A percentile compares a stretch with the other conserved stretches of the same genome.
Conservation (phyloP, 2,113 vertebrate genomes). For the Okapia johnstoni region DNA sequence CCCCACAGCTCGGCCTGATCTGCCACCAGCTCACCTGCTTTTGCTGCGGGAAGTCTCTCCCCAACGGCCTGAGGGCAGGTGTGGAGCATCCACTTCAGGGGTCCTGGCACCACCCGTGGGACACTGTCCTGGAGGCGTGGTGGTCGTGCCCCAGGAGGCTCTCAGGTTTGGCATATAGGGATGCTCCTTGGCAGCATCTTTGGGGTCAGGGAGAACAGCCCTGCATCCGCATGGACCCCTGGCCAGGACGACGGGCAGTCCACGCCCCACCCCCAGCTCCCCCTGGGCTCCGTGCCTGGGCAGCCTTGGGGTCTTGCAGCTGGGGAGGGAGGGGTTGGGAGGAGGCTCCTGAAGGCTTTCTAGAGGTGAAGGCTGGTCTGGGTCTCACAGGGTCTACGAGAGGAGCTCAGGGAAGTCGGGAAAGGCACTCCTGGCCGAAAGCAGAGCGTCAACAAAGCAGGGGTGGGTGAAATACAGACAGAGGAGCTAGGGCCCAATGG, state of each 20-base stretch:
- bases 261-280: accelerated
- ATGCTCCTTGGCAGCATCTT: accelerated
- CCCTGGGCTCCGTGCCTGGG: not conserved
- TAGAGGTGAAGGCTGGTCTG: not conserved
- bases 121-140: accelerated
- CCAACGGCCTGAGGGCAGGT: accelerated
- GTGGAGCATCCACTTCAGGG: accelerated
- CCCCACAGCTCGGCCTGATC: accelerated
- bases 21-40: accelerated
- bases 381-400: accelerated
- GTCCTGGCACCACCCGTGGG: accelerated
- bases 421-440: not conserved
- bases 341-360: not conserved
- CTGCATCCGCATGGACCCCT: accelerated
- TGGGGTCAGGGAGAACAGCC: accelerated
- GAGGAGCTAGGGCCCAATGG: accelerated
- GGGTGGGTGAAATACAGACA: accelerated
- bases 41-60: accelerated
- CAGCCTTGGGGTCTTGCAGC: not conserved
- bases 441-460: not conserved
- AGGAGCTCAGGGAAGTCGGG: too few species aligned
- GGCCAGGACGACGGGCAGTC: not conserved
- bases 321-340: not conserved
- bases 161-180: accelerated
- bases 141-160: accelerated